phyloP scores from a whole-genome alignment of 2,888 invertebrate species.

The Tetrapedia diversipes region DNA sequence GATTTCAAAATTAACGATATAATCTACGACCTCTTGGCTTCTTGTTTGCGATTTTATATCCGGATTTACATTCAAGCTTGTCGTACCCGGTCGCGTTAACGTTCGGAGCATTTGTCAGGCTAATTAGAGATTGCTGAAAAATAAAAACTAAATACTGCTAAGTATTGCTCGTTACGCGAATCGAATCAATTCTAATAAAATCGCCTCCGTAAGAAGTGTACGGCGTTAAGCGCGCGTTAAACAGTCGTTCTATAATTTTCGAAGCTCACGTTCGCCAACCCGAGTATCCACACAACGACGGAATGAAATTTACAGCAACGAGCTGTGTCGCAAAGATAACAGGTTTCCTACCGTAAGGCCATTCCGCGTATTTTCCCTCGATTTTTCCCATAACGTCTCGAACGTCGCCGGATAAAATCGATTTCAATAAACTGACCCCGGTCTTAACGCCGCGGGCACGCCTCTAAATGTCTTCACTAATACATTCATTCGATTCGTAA shows the following conservation, averaged over 20 bases:
- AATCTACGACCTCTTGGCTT: not conserved
- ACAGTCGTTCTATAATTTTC: not conserved
- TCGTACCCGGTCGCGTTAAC: not conserved
- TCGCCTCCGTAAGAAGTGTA: not conserved
- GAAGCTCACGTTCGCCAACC: conserved; percentile 7
- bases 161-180: not conserved
- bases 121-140: not conserved
- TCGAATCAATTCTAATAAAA: not conserved
- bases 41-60: too few species aligned
- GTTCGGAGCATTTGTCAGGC: too few species aligned
- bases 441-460: conserved; percentile 10
- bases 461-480: conserved; percentile 29
- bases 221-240: not conserved
- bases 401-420: conserved; percentile 18
- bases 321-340: conserved; percentile 17
- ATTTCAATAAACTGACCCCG: conserved; percentile 22
- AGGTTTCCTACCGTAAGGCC: conserved; percentile 16
- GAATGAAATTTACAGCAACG: conserved; percentile 18
- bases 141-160: not conserved
- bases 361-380: not conserved
- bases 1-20: not conserved
- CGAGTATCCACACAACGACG: not conserved
- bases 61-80: not conserved
- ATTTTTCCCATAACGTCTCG: not conserved
- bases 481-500: conserved; percentile 21